Evolutionary conservation across 2,113 vertebrate genomes (phyloP), one percentile per base, ranked within the genome.

Genomic region (Nothocercus julius): DNA sequence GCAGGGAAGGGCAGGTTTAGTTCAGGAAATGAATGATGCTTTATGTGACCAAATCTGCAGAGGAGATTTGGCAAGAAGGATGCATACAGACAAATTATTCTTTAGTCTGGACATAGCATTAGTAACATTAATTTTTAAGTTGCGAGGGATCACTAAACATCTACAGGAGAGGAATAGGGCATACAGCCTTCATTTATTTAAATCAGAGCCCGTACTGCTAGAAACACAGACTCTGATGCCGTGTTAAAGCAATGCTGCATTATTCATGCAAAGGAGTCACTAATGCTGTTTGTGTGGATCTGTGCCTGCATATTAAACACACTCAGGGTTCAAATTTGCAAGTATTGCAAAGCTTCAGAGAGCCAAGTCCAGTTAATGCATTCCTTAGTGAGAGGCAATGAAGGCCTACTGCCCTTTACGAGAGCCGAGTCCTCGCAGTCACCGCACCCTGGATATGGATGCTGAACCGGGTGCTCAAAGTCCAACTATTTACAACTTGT

Each of bases 31-130:
- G 36, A 92, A 78, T 51, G 64, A 88, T 68, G 25, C 34, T 70
- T 91, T 59, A 34, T 40, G 40, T 81, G 91, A 97, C 94, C 85
- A 85, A 78, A 92, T 94, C 45, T 92, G 59, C 51, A 70, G 89
- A 45, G 79, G 38, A 92, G 68, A 80, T 90, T 91, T 87, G 91
- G 87, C 67, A 92, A 85, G 53, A 51, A 74, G 59, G 63, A 66
- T 70, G 54, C 30, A 36, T 62, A 38, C 49, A 89, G 53, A 53
- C 30, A 85, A 91, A 87, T 34, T 62, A 72, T 56, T 63, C n/a
- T 82, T 82, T 36, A 76, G 62, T 89, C 84, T 82, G 94, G 72
- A 77, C 45, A 54, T 34, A 56, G 24, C 54, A 89, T 70, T 89
- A 80, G 80, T 84, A 85, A 27, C 68, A 84, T 75, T 36, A 74